Evolutionary conservation across 1,140 invertebrate genomes (phyloP).

Genomic region (Lepidurus couesii): DNA sequence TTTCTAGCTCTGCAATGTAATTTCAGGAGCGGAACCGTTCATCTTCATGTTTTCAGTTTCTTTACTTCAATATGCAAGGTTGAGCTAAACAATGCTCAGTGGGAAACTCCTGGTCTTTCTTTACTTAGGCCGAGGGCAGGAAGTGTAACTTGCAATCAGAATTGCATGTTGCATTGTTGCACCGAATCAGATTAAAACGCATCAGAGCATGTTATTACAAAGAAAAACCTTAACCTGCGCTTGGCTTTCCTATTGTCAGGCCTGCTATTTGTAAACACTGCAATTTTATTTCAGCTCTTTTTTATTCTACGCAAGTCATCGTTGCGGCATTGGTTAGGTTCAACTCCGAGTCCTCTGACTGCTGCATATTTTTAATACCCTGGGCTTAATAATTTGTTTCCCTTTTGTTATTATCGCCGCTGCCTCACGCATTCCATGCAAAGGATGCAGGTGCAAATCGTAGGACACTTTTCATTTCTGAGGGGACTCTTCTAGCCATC

Average conservation of each 20-base stretch:
- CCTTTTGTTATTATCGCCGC: too few relatives aligned
- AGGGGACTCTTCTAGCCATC: neutral
- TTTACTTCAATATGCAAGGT: conserved; percentile 2
- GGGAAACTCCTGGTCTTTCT: conserved; percentile 6
- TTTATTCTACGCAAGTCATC: neutral
- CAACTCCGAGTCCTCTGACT: neutral
- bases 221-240: conserved; percentile 5
- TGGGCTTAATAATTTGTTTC: too few relatives aligned
- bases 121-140: conserved; percentile 6
- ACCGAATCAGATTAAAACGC: neutral
- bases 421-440: neutral
- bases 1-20: neutral
- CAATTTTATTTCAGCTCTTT: neutral
- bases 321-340: neutral
- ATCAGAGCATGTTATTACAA: neutral
- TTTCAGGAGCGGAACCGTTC: neutral
- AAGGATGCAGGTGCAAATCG: neutral
- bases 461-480: neutral
- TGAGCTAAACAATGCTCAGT: conserved; percentile 13
- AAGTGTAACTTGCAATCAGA: conserved; percentile 10
- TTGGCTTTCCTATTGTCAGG: neutral
- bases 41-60: neutral
- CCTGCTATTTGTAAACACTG: neutral
- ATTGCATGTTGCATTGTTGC: conserved; percentile 10
- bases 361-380: too few relatives aligned